These are phyloP conservation scores for Glaucidium brasilianum DNA, from an alignment of 2,113 vertebrate species.

Conservation along the genomic window DNA sequence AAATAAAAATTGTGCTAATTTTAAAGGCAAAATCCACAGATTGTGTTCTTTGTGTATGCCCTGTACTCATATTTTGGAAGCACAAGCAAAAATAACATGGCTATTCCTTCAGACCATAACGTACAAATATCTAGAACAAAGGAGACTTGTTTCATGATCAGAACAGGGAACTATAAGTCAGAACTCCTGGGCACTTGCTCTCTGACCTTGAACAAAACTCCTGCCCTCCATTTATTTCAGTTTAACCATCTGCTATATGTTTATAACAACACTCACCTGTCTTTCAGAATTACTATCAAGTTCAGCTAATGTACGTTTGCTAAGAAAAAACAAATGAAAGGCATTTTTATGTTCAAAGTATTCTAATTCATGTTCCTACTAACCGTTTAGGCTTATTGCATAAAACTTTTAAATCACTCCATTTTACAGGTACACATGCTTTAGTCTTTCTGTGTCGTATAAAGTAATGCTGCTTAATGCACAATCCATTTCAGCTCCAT, in stretches of 20 bases:
- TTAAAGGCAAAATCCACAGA: not conserved
- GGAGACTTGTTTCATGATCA: slow-evolving; percentile 10
- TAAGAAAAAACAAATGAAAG: not conserved
- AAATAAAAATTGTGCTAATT: not conserved
- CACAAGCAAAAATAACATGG: not conserved
- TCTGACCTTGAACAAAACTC: slow-evolving; percentile 50
- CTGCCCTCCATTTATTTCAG: slow-evolving; percentile 17
- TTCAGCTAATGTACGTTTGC: not conserved
- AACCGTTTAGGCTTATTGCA: not conserved
- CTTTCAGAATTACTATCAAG: slow-evolving; percentile 32
- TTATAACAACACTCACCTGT: slow-evolving; percentile 20
- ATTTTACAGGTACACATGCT: not conserved
- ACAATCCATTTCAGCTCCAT: not conserved
- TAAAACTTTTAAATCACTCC: not conserved
- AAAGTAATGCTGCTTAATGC: not conserved
- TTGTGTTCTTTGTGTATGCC: not conserved
- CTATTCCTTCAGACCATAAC: not conserved
- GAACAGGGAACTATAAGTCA: not conserved
- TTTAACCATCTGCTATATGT: slow-evolving; percentile 47
- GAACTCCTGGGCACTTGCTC: slow-evolving; percentile 42
- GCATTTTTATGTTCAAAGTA: not conserved
- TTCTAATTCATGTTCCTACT: not conserved
- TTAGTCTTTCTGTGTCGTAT: not conserved
- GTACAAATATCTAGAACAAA: slow-evolving; percentile 15
- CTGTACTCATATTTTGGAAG: not conserved